These are phyloP conservation scores for Stomatorhinus walkeri DNA, from an alignment of 2,797 vertebrate species.

Conservation along the genomic window DNA sequence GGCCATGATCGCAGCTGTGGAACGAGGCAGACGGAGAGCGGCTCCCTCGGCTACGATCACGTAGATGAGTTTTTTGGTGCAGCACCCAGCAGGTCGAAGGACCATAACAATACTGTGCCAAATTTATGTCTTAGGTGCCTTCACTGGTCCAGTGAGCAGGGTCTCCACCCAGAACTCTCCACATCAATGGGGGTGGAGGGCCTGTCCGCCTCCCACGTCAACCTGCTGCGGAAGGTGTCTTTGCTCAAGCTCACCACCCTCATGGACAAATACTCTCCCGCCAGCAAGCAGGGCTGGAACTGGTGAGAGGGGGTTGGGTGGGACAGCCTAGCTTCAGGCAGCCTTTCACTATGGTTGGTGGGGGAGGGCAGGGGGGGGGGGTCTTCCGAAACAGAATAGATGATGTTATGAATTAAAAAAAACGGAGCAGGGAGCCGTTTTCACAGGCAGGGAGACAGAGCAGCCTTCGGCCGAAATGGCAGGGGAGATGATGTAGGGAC, in stretches of 20 bases:
- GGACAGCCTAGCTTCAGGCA: slow-evolving; percentile 27
- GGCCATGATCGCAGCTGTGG: background rate
- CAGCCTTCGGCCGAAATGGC: slow-evolving; percentile 1
- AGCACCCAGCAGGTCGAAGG: background rate
- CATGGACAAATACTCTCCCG: slow-evolving; percentile 79
- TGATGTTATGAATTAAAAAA: slow-evolving; percentile 18
- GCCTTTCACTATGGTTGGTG: slow-evolving; percentile 35
- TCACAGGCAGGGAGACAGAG: slow-evolving; percentile 12
- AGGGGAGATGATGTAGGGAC: slow-evolving; percentile 13
- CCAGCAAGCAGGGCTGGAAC: slow-evolving; percentile 81
- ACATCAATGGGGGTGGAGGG: slow-evolving; percentile 44
- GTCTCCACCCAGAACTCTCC: slow-evolving; percentile 37
- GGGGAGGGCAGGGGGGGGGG: background rate
- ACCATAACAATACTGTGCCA: background rate
- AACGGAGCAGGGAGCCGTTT: background rate
- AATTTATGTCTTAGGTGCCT: slow-evolving; percentile 44
- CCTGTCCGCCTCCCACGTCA: slow-evolving; percentile 63
- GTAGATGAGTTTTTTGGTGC: background rate
- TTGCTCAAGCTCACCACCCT: slow-evolving; percentile 73
- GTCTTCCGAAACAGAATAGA: slow-evolving; percentile 28
- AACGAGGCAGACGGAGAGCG: background rate
- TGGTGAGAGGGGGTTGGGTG: slow-evolving; percentile 63
- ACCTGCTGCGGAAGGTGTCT: slow-evolving; percentile 68
- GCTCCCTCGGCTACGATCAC: background rate
- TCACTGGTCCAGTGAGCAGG: slow-evolving; percentile 58